Evolutionary conservation across 2,113 vertebrate genomes (phyloP), one percentile per base, ranked within the genome.

Genomic region (Physeter macrocephalus): DNA sequence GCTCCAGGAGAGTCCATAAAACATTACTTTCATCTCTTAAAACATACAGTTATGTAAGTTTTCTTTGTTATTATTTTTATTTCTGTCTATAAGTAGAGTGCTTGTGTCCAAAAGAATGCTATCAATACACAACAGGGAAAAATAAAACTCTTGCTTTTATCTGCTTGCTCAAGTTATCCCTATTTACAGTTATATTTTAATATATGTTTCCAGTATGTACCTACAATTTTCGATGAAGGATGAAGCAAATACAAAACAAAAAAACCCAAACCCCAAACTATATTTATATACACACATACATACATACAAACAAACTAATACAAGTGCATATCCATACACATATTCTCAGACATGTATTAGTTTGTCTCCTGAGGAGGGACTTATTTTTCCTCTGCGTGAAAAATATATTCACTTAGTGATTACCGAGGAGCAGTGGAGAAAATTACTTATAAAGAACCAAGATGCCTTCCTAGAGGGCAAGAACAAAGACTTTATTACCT

Each of bases 31-130:
- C 36, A 20, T 74, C 43, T 66, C 21, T 94, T 77, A 75, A 90
- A 85, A 64, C 10, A 61, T 29, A 75, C 0, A 64, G 23, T 72
- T 93, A 85, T n/a, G 36, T 59, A 78, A 67, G 20, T 66, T 90
- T 90, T 72, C 15, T 80, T 96, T 97, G 36, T 64, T 89, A 49
- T 34, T 72, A 57, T 67, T 96, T 85, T 62, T 96, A 86, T 75
- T 90, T 74, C 17, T 88, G 46, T n/a, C 72, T 81, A 66, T 82
- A 95, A 62, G 85, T 86, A 93, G 4, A 78, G 9, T 64, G 2
- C 17, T 81, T 67, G 3, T 95, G 46, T 62, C 36, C 29, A 74
- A 66, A 18, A 92, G 23, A 52, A 12, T 93, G 41, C 9, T 85
- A 72, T 83, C 18, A 71, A 49, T 88, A 78, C 18, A 85, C 17